Percentiles rank a stretch among this genome's conserved stretches.
Conservation (phyloP, 2,113 vertebrate genomes). For the Cettia cetti region DNA sequence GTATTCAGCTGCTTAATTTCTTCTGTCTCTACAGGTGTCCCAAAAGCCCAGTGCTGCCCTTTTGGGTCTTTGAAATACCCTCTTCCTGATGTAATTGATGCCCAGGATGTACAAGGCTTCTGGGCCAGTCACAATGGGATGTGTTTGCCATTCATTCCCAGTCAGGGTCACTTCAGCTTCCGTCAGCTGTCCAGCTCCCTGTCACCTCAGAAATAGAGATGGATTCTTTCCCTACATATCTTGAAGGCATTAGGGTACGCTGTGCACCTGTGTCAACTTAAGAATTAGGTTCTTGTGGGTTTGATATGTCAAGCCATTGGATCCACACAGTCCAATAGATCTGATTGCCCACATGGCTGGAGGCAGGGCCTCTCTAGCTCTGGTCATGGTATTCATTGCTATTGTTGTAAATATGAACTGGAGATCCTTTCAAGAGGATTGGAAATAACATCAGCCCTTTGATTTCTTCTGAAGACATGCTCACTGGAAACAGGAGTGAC, state of each 20-base stretch:
- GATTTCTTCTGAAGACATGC: not conserved
- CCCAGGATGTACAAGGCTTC: not conserved
- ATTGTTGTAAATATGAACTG: not conserved
- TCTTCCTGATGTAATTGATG: not conserved
- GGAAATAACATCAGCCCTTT: not conserved
- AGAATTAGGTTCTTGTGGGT: not conserved
- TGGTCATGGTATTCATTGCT: not conserved
- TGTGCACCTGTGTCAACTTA: not conserved
- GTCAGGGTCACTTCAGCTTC: not conserved
- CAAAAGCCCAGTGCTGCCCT: rapidly evolving
- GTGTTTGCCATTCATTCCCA: not conserved
- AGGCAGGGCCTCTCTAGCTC: not conserved
- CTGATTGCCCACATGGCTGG: not conserved
- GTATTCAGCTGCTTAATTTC: not conserved
- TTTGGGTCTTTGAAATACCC: not conserved
- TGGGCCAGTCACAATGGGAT: not conserved
- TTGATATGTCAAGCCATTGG: not conserved
- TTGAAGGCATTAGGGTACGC: not conserved
- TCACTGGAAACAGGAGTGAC: not conserved
- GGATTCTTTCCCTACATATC: not conserved
- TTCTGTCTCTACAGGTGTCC: not conserved
- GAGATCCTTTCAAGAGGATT: not conserved
- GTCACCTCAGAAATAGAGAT: not conserved
- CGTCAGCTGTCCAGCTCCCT: not conserved
- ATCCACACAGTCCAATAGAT: not conserved